Conservation (phyloP, 2,888 invertebrate genomes). For the Latheticus oryzae region DNA sequence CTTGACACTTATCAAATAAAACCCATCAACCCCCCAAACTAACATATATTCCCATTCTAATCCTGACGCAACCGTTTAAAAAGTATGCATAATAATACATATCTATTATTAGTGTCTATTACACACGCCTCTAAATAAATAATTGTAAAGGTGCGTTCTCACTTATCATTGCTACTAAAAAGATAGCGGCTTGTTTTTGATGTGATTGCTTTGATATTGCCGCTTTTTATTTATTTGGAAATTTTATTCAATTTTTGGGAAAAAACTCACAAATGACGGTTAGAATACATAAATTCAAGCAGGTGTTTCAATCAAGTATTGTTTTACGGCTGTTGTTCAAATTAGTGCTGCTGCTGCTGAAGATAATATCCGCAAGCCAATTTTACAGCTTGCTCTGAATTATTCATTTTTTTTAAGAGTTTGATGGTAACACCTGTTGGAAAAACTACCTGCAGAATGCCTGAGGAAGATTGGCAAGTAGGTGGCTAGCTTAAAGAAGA, state of each 20-base stretch:
- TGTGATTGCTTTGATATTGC: constrained; percentile 50
- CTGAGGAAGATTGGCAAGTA: not conserved
- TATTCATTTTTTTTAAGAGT: constrained; percentile 52
- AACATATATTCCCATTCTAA: constrained; percentile 34
- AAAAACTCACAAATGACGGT: constrained; percentile 20
- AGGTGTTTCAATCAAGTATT: constrained; percentile 40
- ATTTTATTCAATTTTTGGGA: constrained; percentile 29
- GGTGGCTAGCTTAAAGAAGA: not conserved
- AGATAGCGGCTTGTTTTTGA: constrained; percentile 57
- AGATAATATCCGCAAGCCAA: constrained; percentile 53
- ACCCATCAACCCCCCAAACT: constrained; percentile 1
- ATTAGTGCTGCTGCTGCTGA: constrained; percentile 48
- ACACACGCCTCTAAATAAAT: constrained; percentile 41
- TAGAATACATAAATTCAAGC: too few relatives aligned
- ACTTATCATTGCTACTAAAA: constrained; percentile 56
- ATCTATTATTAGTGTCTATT: too few relatives aligned
- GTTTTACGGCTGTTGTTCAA: constrained; percentile 46
- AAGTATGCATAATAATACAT: too few relatives aligned
- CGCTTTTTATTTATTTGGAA: too few relatives aligned
- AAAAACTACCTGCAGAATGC: constrained; percentile 24
- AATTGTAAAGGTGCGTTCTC: constrained; percentile 45
- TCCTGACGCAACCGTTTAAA: constrained; percentile 26
- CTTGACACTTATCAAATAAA: constrained; percentile 26
- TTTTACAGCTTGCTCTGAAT: constrained; percentile 57
- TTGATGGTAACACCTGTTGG: constrained; percentile 44